Evolutionary conservation across 1,140 invertebrate species (phyloP).

Genomic region (Conopomorpha cramerella): DNA sequence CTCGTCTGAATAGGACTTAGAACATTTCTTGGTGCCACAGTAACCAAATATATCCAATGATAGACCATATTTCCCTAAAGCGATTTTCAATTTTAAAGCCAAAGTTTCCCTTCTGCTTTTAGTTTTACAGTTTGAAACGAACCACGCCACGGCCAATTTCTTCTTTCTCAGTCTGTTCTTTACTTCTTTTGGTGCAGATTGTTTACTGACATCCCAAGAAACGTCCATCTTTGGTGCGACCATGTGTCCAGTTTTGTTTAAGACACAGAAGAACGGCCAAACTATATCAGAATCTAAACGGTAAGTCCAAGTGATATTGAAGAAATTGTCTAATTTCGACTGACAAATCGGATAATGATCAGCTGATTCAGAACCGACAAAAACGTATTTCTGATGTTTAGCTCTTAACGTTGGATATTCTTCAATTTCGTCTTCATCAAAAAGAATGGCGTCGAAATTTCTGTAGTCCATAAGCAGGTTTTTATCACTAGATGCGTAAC

Average conservation of each 20-base stretch:
- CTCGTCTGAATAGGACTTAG: constrained; percentile 6
- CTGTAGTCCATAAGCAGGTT: no score
- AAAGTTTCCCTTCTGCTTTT: constrained; percentile 56
- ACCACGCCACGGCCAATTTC: constrained; percentile 56
- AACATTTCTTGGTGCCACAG: constrained; percentile 49
- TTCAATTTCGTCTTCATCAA: no score
- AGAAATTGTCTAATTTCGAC: constrained; percentile 21
- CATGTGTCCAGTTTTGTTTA: constrained; percentile 11
- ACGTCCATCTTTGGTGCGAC: constrained; percentile 10
- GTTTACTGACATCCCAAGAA: constrained; percentile 7
- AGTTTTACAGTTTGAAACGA: constrained; percentile 64
- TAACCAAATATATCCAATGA: constrained; percentile 67
- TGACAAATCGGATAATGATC: no score
- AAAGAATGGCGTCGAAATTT: no score
- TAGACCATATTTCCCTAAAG: constrained; percentile 21
- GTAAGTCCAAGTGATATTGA: constrained; percentile 67
- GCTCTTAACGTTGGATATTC: no score
- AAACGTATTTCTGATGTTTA: no score
- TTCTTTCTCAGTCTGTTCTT: constrained; percentile 19
- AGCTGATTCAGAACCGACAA: no score
- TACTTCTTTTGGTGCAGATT: constrained; percentile 8
- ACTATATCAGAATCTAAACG: constrained; percentile 64
- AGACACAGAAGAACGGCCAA: constrained; percentile 36
- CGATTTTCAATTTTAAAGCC: constrained; percentile 56
- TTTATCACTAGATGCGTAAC: no score